Base-by-base conservation (phyloP, 2,888 invertebrate species). In the Heteromurus nitidus region DNA sequence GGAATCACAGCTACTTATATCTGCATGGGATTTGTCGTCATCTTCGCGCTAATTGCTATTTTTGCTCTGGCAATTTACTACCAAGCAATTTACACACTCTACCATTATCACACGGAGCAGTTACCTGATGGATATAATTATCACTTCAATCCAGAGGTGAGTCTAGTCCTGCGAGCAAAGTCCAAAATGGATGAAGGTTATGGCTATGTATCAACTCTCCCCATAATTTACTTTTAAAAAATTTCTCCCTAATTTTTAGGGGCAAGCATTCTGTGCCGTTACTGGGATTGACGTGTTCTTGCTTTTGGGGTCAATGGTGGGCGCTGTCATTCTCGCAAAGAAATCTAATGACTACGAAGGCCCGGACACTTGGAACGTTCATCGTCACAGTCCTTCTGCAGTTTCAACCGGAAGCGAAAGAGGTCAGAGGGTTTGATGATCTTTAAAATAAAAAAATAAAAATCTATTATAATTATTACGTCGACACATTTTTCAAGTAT, bases 41-140 rank as follows among this genome's bases (percentile, higher is more conserved):
- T 84, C 16, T 64, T 83, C 42, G 80, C 76, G 7, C 42, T 84
- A 22, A 47, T 84, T 28, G 74, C 65, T 9, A 79, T 81, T 36
- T 84, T 84, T 62, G 58, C 83, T 3, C 44, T 83, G 53, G 84
- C 81, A n/a, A 83, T 84, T 69, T 81, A 83, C 70, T 84, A 84
- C 65, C 76, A 83, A 50, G 83, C 83, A 1, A 84, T 84, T 47
- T 84, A 84, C 70, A 81, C 79, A 3, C 70, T 73, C 44, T 84
- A 84, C 68, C 70, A 77, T 68, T 81, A 83, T 42, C 81, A 84
- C 72, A 68, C 68, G n/a, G 76, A 81, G 36, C 65, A 81, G 22
- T 30, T 77, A 3, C 76, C 79, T 28, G 76, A 81, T 73, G 62
- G 68, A n/a, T 77, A 74, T 55, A 82, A 84, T 36, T 81, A 81